phyloP scores from a whole-genome alignment of 2,113 vertebrate species.

The Panurus biarmicus region DNA sequence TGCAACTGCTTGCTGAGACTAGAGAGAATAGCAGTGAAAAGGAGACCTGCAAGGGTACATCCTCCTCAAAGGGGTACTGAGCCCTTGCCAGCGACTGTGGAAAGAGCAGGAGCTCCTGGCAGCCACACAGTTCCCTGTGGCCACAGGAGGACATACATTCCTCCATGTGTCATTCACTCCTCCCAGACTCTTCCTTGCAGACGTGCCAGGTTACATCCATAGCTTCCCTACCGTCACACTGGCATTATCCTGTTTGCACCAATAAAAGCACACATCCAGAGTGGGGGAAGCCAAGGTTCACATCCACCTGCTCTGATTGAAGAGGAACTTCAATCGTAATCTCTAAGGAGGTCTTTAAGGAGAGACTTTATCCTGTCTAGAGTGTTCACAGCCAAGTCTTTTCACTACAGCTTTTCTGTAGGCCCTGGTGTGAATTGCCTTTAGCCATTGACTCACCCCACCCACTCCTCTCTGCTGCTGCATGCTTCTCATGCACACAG shows the following conservation, averaged over 20 bases:
- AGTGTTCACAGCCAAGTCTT: background rate
- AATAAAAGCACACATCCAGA: background rate
- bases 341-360: background rate
- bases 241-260: background rate
- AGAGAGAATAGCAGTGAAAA: background rate
- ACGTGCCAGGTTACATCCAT: background rate
- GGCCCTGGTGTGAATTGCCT: background rate
- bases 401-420: background rate
- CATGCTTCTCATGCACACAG: background rate
- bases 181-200: background rate
- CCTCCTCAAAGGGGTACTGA: background rate
- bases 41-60: background rate
- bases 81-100: rapidly evolving
- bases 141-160: background rate
- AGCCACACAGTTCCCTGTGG: background rate
- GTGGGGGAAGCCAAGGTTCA: background rate
- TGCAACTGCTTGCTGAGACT: background rate
- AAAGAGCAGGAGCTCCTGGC: background rate
- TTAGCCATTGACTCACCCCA: background rate
- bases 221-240: rapidly evolving
- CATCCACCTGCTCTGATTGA: background rate
- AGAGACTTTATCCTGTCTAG: background rate
- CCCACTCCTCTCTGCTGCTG: background rate
- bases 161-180: background rate
- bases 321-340: background rate